Base-by-base conservation (phyloP, 2,888 invertebrate species). In the Oscheius onirici region DNA sequence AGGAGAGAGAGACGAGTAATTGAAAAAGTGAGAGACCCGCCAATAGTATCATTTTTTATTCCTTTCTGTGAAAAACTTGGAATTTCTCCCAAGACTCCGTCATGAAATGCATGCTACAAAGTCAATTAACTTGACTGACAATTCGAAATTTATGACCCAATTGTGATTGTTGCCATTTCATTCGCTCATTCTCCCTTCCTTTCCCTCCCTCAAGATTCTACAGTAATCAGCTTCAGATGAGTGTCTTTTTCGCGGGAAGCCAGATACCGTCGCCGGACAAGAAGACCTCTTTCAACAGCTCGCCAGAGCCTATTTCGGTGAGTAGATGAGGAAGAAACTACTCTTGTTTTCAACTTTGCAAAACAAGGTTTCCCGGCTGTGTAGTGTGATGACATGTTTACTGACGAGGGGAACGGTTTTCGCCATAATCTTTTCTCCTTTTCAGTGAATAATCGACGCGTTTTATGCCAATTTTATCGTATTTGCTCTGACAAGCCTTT, bases 201-300 rank as follows among this genome's bases (percentile, higher is more conserved):
- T 58, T 58, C 41, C 13, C 41, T 13, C 40, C 17, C 41, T 41
- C 20, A 41, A 58, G n/a, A n/a, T 46, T 13, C 46, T 46, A 15
- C 46, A 11, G 5, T 63, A 17, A 15, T 24, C 20, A 20, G 2
- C 26, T 63, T 28, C 34, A 57, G 67, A 72, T 72, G 72, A 67
- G 60, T 41, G 13, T 71, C 10, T 55, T 58, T 43, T 68, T 68
- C 17, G 58, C 69, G 10, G 69, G 69, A n/a, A 69, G 15, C 28
- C 69, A 69, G 49, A 44, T 69, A 60, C 10, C 69, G 3, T 22
- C 46, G 15, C 60, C 69, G 20, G 69, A 69, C n/a, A 69, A 69
- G 41, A 52, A 58, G 28, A 11, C 54, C 34, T 52, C 49, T 22
- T 34, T 69, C 41, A 24, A 46, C n/a, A 17, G 44, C n/a, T 69